phyloP scores from a whole-genome alignment of 2,888 invertebrate genomes.

The Drosophila quinaria region DNA sequence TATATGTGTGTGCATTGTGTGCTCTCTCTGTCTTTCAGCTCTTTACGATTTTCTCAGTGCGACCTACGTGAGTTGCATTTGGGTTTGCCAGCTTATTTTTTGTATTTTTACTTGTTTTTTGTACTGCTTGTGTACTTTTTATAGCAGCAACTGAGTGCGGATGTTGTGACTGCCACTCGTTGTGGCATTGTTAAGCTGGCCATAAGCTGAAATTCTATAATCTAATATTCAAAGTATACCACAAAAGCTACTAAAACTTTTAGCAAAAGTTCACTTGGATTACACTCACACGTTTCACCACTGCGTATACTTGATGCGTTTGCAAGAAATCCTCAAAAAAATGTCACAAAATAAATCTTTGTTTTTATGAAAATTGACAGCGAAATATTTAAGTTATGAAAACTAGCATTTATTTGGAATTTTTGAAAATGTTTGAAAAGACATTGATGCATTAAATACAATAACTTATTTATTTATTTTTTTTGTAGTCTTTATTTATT shows the following conservation, averaged over 20 bases:
- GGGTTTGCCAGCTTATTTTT: constrained; percentile 21
- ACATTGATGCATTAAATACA: background rate
- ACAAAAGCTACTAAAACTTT: constrained; percentile 14
- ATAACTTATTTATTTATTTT: too few species aligned
- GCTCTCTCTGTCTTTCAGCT: constrained; percentile 18
- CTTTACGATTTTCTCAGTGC: constrained; percentile 19
- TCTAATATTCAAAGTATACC: constrained; percentile 33
- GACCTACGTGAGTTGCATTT: constrained; percentile 54
- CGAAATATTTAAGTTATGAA: background rate
- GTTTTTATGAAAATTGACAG: constrained; percentile 6
- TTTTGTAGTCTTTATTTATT: too few species aligned
- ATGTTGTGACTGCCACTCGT: constrained; percentile 14
- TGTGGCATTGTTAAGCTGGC: constrained; percentile 30
- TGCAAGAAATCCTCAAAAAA: background rate
- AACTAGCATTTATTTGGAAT: background rate
- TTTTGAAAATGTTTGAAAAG: background rate
- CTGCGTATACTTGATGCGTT: constrained; percentile 19
- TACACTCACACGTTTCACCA: constrained; percentile 8
- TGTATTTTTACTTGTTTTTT: background rate
- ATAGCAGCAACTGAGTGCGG: constrained; percentile 4
- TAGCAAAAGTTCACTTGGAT: constrained; percentile 8
- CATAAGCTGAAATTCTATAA: constrained; percentile 37
- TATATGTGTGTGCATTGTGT: constrained; percentile 29
- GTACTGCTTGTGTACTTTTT: constrained; percentile 7
- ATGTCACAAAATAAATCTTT: constrained; percentile 1